Evolutionary conservation across 2,888 invertebrate species (phyloP).

Genomic region (Apodemia mormo): DNA sequence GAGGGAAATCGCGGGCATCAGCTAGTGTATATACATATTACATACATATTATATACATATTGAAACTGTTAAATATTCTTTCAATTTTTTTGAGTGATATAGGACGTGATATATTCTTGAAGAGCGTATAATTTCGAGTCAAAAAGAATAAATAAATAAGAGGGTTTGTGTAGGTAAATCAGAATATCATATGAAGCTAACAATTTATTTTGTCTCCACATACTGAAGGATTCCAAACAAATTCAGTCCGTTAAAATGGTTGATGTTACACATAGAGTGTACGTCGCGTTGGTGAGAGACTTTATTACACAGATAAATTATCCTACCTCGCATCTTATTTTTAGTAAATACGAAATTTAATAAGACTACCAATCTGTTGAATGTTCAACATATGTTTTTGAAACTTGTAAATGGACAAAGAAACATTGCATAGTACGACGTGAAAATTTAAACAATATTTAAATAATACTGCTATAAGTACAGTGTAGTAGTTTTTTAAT

Average conservation of each 20-base stretch:
- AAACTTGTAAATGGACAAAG: not conserved
- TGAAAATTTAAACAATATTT: too few relatives aligned
- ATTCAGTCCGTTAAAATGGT: slow-evolving; percentile 49
- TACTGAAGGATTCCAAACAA: slow-evolving; percentile 44
- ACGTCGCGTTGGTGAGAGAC: slow-evolving; percentile 38
- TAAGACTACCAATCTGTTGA: slow-evolving; percentile 14
- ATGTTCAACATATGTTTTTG: not conserved
- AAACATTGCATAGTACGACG: too few relatives aligned
- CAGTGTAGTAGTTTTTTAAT: too few relatives aligned
- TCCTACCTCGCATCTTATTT: slow-evolving; percentile 39
- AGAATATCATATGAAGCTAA: slow-evolving; percentile 3
- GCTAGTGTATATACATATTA: too few relatives aligned
- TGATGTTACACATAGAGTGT: slow-evolving; percentile 44
- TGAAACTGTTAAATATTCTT: too few relatives aligned
- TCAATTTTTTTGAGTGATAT: too few relatives aligned
- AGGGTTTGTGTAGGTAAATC: not conserved
- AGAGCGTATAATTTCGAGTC: too few relatives aligned
- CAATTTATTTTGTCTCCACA: slow-evolving; percentile 22
- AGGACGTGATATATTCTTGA: too few relatives aligned
- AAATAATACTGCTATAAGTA: too few relatives aligned
- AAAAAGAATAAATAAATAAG: not conserved
- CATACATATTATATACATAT: too few relatives aligned
- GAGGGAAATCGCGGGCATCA: too few relatives aligned
- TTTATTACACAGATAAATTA: slow-evolving; percentile 48
- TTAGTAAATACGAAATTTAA: slow-evolving; percentile 33